Base-by-base conservation (phyloP, 92 coral and sea anemone species). In the Palythoa grandiflora region DNA sequence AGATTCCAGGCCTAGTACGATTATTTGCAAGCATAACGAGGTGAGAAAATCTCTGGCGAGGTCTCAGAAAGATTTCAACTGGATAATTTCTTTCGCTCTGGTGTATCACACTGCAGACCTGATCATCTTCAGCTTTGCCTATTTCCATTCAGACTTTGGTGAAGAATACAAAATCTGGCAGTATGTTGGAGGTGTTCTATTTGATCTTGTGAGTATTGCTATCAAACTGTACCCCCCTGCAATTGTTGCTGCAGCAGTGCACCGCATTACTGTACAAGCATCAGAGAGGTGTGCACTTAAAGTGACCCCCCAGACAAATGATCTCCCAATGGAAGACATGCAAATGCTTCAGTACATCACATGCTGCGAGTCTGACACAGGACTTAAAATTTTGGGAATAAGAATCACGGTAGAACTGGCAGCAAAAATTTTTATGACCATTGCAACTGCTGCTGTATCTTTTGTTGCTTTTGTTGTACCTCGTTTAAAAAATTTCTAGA, bases 121-220 rank as follows among this genome's bases (percentile, higher is more conserved):
- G 60, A 93, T 93, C 60, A 74, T 90, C n/a, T 92, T 92, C 55
- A 92, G 95, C 70, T 93, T 93, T 66, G 95, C 95, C 5, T 93
- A 90, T 80, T 93, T 90, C 20, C 83, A 79, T 88, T 84, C 89
- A 13, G 89, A 93, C 65, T 93, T 93, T 87, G 95, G 95, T 16
- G 68, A 71, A 3, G 52, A 88, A 61, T 93, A 93, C 68, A 77
- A 65, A 14, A 51, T 93, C 9, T 93, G 95, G 95, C 95, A 93
- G 50, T 93, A 91, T 38, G 77, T 68, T 14, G 95, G 93, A 15
- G 68, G 89, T n/a, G 90, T 93, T 7, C 75, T 88, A n/a, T 93
- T 84, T 75, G 93, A 93, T 75, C 73, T 91, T 12, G 77, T 79
- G 4, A 93, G 94, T 28, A 84, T 93, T 75, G 61, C 78, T 73